Conservation (phyloP, 2,888 invertebrate species). For the Limnephilus marmoratus region DNA sequence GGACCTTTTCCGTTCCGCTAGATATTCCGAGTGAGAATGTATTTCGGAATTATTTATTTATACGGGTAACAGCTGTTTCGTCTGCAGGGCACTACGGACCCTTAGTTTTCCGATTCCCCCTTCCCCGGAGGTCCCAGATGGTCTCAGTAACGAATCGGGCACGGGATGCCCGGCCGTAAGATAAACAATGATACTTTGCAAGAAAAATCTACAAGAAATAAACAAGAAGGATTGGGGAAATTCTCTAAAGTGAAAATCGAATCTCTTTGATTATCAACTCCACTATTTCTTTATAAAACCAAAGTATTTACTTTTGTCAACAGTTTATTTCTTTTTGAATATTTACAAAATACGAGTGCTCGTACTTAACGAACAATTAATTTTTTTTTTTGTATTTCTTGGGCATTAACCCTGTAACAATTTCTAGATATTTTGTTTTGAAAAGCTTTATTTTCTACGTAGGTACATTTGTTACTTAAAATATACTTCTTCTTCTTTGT, state of each 20-base stretch:
- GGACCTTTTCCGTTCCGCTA: background rate
- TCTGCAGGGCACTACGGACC: constrained; percentile 21
- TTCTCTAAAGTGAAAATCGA: constrained; percentile 11
- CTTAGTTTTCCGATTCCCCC: constrained; percentile 35
- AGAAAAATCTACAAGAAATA: constrained; percentile 29
- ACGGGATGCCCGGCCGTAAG: constrained; percentile 31
- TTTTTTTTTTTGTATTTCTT: too few species aligned
- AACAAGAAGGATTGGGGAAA: constrained; percentile 7
- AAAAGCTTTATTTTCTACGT: too few species aligned
- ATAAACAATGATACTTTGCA: constrained; percentile 49
- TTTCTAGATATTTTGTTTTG: too few species aligned
- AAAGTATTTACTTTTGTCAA: background rate
- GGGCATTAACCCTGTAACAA: too few species aligned
- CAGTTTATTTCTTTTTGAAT: background rate
- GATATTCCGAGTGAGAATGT: constrained; percentile 36
- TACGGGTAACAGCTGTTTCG: constrained; percentile 48
- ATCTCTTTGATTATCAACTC: constrained; percentile 22
- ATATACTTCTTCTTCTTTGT: too few species aligned
- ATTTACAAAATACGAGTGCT: background rate
- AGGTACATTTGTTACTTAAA: too few species aligned
- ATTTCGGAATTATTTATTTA: constrained; percentile 42
- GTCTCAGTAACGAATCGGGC: constrained; percentile 27
- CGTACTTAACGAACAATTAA: too few species aligned
- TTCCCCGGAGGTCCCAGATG: constrained; percentile 31
- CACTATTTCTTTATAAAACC: background rate